Evolutionary conservation across 2,113 vertebrate species (phyloP).

Genomic region (Sclerurus mexicanus): DNA sequence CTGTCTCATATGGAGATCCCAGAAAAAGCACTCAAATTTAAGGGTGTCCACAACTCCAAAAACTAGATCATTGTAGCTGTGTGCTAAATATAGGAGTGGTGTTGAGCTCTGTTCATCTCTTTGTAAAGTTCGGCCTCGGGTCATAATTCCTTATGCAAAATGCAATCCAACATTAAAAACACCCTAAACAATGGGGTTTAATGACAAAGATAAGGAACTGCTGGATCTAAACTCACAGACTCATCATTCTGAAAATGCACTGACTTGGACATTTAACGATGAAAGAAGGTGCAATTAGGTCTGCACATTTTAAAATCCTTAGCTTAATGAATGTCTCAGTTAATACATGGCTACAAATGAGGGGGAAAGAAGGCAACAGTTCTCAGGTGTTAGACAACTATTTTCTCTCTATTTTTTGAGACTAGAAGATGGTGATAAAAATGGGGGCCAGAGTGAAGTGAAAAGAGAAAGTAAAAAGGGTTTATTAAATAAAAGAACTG

Average conservation of each 20-base stretch:
- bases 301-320: neutral
- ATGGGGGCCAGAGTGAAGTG: neutral
- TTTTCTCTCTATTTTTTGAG: neutral
- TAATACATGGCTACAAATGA: neutral
- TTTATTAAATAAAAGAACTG: neutral
- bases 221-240: neutral
- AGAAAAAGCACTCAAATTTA: neutral
- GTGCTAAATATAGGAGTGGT: neutral
- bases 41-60: neutral
- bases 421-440: neutral
- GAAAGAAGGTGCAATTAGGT: neutral
- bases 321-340: neutral
- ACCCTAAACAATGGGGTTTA: neutral
- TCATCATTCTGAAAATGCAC: neutral
- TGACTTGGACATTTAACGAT: neutral
- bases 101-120: neutral
- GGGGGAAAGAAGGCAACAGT: neutral
- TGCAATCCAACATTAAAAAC: neutral
- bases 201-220: neutral
- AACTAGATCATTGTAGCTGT: neutral
- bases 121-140: neutral
- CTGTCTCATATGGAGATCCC: neutral
- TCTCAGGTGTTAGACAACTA: neutral
- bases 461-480: neutral
- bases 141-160: neutral